Conservation (phyloP, 1,140 invertebrate species). For the Drosophila ogumai region DNA sequence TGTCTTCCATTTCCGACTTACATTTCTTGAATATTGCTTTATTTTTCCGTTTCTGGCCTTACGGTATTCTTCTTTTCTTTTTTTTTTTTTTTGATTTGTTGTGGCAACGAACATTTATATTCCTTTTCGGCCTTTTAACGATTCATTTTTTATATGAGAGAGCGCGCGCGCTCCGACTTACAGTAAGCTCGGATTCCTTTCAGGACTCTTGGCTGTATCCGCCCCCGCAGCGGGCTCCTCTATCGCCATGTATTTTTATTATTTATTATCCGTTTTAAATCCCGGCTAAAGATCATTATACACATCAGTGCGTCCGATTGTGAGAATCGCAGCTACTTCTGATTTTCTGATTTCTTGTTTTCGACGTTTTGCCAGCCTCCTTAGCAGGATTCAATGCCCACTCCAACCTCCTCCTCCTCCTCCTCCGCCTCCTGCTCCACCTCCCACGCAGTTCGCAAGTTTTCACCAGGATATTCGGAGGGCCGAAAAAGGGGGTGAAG, state of each 20-base stretch:
- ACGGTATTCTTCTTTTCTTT: not conserved
- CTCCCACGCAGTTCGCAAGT: slow-evolving; percentile 41
- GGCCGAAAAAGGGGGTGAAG: slow-evolving; percentile 11
- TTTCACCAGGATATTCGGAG: slow-evolving; percentile 24
- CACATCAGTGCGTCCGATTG: slow-evolving; percentile 83
- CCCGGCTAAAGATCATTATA: slow-evolving; percentile 84
- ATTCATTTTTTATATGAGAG: slow-evolving; percentile 77
- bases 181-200: slow-evolving; percentile 61
- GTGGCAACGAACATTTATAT: slow-evolving; percentile 76
- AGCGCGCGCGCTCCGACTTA: slow-evolving; percentile 41
- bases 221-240: slow-evolving; percentile 16
- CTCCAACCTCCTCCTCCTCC: not conserved
- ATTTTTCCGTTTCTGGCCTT: slow-evolving; percentile 53
- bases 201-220: slow-evolving; percentile 5
- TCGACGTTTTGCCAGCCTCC: slow-evolving; percentile 66
- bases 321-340: slow-evolving; percentile 80
- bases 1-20: slow-evolving; percentile 62
- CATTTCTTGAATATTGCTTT: slow-evolving; percentile 54
- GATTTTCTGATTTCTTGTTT: slow-evolving; percentile 82
- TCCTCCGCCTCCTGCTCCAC: not conserved
- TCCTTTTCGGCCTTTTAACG: slow-evolving; percentile 79
- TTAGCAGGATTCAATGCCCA: slow-evolving; percentile 10
- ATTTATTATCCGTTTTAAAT: slow-evolving; percentile 84
- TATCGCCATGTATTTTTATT: slow-evolving; percentile 77
- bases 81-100: slow-evolving; percentile 67